Percentiles rank a stretch among this genome's conserved stretches.
Evolutionary conservation across 2,113 vertebrate species (phyloP).

Genomic region (Dolichotis patagonum): DNA sequence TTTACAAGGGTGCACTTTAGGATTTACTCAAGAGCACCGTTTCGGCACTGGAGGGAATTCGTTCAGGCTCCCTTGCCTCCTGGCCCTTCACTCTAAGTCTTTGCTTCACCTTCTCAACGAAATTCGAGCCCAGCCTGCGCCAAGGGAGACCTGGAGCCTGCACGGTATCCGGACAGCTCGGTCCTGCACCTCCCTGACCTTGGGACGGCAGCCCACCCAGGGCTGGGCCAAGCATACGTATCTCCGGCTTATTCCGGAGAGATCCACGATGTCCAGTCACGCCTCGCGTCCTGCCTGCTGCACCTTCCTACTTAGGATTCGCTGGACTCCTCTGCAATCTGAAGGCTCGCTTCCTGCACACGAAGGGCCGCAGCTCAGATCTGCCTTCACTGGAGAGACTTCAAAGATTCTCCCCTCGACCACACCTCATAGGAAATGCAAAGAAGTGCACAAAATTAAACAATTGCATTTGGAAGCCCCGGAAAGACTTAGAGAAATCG

Average conservation of each 20-base stretch:
- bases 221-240: neutral
- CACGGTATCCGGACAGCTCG: neutral
- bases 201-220: neutral
- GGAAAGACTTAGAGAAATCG: neutral
- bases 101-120: constrained; percentile 57
- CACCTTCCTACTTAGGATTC: constrained; percentile 65
- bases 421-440: neutral
- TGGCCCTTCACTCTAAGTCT: neutral
- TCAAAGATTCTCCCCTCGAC: neutral
- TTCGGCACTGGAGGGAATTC: neutral
- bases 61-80: neutral
- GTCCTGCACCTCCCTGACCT: neutral
- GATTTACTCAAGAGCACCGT: neutral
- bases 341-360: constrained; percentile 22
- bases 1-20: neutral
- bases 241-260: neutral
- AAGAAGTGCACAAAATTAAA: constrained; percentile 44
- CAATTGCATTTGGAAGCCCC: neutral
- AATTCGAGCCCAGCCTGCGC: neutral
- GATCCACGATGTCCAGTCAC: constrained; percentile 70
- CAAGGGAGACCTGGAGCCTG: neutral
- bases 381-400: neutral
- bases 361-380: neutral
- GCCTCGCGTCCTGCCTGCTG: constrained; percentile 70
- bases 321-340: constrained; percentile 34